A percentile compares a stretch with the other conserved stretches of the same genome.
These are phyloP conservation scores for Ceratothoa steindachneri DNA, from an alignment of 2,888 invertebrate genomes.

Conservation along the genomic window DNA sequence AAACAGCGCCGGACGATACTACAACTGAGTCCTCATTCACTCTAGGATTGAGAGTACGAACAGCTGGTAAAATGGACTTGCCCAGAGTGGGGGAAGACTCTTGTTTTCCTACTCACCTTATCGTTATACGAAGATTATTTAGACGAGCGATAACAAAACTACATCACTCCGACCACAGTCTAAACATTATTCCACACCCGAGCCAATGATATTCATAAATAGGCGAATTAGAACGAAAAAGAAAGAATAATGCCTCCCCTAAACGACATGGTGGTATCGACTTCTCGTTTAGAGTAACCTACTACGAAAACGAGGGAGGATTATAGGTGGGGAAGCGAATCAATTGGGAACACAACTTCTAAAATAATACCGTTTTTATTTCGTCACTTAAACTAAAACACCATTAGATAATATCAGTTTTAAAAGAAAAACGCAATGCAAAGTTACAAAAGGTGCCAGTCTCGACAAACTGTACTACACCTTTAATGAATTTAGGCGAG, in stretches of 20 bases:
- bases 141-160: too few species aligned
- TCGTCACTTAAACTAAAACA: too few species aligned
- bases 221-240: not conserved
- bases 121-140: not conserved
- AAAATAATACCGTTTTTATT: too few species aligned
- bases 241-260: not conserved
- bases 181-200: not conserved
- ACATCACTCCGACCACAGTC: not conserved
- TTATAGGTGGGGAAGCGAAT: not conserved
- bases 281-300: not conserved
- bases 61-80: constrained; percentile 46
- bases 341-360: not conserved
- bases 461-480: not conserved
- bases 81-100: constrained; percentile 30
- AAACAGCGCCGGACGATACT: constrained; percentile 41
- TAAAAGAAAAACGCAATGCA: too few species aligned
- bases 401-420: too few species aligned
- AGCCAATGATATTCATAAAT: not conserved
- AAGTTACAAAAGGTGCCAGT: too few species aligned
- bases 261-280: not conserved
- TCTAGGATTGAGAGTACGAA: constrained; percentile 44
- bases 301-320: not conserved
- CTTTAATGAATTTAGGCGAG: not conserved
- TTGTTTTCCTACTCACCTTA: not conserved
- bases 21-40: constrained; percentile 47